A percentile compares a stretch with the other conserved stretches of the same genome.
Evolutionary conservation across 1,140 invertebrate species (phyloP).

Genomic region (Sinella curviseta): DNA sequence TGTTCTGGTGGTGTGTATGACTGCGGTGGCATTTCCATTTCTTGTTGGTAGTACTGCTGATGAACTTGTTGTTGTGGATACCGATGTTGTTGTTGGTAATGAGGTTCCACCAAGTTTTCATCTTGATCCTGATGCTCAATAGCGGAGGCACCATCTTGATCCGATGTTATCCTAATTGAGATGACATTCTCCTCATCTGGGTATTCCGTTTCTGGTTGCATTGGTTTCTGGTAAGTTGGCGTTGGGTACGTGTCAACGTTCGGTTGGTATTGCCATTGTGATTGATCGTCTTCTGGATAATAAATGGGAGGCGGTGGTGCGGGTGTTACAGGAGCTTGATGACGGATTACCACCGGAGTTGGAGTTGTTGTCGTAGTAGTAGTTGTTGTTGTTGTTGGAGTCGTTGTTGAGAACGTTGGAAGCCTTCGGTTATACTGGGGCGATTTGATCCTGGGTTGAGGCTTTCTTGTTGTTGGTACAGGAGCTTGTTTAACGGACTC

Average conservation of each 20-base stretch:
- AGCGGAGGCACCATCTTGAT: not conserved
- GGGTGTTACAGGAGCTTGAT: not conserved
- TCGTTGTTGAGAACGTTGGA: no score
- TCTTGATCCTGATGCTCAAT: not conserved
- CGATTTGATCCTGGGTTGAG: not conserved
- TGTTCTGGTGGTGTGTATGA: no score
- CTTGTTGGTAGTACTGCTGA: no score
- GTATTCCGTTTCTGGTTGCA: not conserved
- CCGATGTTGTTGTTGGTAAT: not conserved
- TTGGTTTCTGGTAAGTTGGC: no score
- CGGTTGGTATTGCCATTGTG: no score
- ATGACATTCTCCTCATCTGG: not conserved
- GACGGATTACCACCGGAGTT: not conserved
- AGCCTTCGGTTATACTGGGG: not conserved
- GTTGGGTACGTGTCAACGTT: no score
- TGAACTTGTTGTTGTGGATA: not conserved
- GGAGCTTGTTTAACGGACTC: no score
- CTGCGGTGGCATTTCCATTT: no score
- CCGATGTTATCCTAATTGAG: not conserved
- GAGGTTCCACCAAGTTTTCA: no score
- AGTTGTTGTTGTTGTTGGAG: not conserved
- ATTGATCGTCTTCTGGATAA: not conserved
- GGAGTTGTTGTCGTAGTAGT: not conserved
- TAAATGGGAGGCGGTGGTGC: not conserved
- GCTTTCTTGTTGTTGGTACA: not conserved